Conservation (phyloP, 2,888 invertebrate species). For the Tanypteryx hageni region DNA sequence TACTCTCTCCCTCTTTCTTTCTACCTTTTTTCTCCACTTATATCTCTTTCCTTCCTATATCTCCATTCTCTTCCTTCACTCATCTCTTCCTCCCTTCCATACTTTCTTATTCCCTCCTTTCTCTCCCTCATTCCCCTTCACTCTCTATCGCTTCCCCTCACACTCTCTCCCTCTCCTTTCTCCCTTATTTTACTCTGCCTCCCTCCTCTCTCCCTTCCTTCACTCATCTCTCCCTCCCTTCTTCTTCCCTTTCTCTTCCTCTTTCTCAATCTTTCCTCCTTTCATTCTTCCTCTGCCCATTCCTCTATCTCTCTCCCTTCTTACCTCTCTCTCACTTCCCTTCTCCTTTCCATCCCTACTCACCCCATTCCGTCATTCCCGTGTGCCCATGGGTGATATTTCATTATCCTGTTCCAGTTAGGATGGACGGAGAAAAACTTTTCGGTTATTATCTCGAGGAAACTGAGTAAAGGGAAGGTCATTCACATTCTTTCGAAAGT, state of each 20-base stretch:
- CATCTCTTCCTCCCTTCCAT: background rate
- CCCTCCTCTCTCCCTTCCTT: background rate
- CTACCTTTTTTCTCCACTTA: background rate
- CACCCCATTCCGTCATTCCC: background rate
- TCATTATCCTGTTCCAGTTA: background rate
- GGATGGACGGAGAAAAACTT: background rate
- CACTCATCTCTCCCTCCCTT: background rate
- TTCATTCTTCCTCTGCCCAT: background rate
- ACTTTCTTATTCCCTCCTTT: conserved; percentile 4
- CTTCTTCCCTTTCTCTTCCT: background rate
- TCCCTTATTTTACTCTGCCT: background rate
- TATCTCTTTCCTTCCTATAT: background rate
- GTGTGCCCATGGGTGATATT: background rate
- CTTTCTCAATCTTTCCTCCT: background rate
- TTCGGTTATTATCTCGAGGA: conserved; percentile 3
- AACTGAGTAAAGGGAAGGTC: background rate
- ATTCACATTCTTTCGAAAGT: background rate
- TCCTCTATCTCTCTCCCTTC: background rate
- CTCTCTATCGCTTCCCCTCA: too few species aligned
- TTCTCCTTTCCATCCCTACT: background rate
- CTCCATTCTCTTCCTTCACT: background rate
- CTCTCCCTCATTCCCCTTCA: background rate
- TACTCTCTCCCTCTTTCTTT: background rate
- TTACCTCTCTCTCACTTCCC: too few species aligned
- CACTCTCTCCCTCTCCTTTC: background rate